Conservation (phyloP, 2,113 vertebrate genomes). For the Rallus limicola region DNA sequence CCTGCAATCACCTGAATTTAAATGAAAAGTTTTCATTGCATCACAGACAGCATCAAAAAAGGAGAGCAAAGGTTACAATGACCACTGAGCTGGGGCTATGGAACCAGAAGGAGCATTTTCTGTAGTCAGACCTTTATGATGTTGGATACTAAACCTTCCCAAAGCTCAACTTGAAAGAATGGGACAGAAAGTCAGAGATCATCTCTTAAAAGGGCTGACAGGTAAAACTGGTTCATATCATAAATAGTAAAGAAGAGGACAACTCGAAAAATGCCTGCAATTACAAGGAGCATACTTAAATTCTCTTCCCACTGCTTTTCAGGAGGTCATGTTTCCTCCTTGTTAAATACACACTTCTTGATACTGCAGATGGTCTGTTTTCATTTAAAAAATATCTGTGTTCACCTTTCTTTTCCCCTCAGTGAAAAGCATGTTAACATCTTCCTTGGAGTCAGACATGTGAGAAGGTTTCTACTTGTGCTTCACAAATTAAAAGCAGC, state of each 20-base stretch:
- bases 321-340: not conserved
- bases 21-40: not conserved
- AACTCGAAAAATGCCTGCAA: not conserved
- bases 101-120: not conserved
- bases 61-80: not conserved
- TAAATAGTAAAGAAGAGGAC: not conserved
- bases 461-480: not conserved
- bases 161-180: not conserved
- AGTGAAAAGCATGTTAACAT: constrained; percentile 9
- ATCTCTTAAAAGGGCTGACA: not conserved
- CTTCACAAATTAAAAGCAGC: constrained; percentile 41
- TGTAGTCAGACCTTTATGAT: not conserved
- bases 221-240: not conserved
- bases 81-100: not conserved
- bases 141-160: not conserved
- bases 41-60: not conserved
- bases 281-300: not conserved
- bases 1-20: not conserved
- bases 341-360: constrained; percentile 17
- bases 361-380: not conserved
- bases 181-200: not conserved
- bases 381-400: not conserved
- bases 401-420: not conserved
- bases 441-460: constrained; percentile 6
- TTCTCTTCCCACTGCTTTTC: not conserved